These are phyloP conservation scores for Ophiothrix spiculata DNA, from an alignment of 35 echinoderm and acorn worm genomes.

Conservation along the genomic window DNA sequence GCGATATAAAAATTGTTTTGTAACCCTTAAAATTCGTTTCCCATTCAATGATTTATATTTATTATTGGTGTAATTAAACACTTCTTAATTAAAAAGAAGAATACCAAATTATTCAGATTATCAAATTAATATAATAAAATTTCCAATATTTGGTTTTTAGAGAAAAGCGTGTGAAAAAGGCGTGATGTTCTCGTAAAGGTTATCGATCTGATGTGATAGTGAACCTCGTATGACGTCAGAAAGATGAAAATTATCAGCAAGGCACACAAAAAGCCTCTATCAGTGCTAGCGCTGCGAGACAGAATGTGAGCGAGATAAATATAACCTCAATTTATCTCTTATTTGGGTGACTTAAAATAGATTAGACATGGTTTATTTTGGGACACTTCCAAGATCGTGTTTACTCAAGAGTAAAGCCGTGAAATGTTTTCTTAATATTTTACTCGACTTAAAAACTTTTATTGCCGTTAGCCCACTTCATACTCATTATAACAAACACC, in stretches of 20 bases:
- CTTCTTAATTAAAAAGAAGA: no score
- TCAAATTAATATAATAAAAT: no score
- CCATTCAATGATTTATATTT: no score
- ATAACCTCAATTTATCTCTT: not conserved
- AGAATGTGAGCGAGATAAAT: not conserved
- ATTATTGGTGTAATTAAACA: no score
- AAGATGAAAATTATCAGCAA: not conserved
- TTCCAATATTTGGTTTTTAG: no score
- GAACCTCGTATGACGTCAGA: not conserved
- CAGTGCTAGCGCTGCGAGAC: not conserved
- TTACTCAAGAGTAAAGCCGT: constrained; percentile 6
- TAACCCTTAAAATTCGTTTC: no score
- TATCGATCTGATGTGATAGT: not conserved
- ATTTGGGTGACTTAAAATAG: constrained; percentile 4
- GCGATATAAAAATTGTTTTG: no score
- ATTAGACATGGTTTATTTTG: not conserved
- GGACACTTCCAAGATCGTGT: not conserved
- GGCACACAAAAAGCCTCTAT: not conserved
- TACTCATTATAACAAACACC: no score
- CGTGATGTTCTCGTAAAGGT: not conserved
- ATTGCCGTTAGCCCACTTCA: no score
- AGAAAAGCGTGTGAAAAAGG: not conserved
- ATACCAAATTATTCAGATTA: no score
- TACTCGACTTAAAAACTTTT: no score
- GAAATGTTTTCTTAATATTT: no score